Evolutionary conservation across 2,797 vertebrate genomes (phyloP).

Genomic region (Leptodactylus fallax): DNA sequence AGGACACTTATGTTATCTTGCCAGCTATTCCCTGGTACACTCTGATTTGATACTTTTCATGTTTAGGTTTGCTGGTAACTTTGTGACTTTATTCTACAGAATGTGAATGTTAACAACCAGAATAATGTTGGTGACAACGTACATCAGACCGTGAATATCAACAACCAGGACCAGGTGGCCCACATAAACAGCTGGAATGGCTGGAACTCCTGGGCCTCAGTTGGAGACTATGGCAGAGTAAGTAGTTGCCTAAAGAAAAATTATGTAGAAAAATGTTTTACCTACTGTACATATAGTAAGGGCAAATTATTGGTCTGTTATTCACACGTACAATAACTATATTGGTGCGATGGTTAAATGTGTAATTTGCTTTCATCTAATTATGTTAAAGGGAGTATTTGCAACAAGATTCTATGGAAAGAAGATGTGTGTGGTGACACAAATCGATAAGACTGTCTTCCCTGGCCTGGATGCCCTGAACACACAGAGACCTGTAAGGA

Average conservation of each 20-base stretch:
- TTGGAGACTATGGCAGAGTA: constrained; percentile 68
- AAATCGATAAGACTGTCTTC: constrained; percentile 65
- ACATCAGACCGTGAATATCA: constrained; percentile 61
- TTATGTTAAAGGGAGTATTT: constrained; percentile 64
- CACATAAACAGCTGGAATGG: constrained; percentile 63
- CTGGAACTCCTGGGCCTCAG: constrained; percentile 67
- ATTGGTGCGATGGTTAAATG: background rate
- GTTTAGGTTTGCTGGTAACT: background rate
- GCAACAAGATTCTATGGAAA: constrained; percentile 62
- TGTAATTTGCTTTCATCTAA: background rate
- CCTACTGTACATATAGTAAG: background rate
- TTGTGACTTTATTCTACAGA: constrained; percentile 59
- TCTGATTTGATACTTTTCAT: background rate
- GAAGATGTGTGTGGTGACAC: constrained; percentile 65
- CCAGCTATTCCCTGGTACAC: background rate
- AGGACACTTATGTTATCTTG: background rate
- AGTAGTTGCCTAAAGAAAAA: constrained; percentile 42
- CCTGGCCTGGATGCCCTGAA: constrained; percentile 64
- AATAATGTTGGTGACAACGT: constrained; percentile 14
- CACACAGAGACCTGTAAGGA: constrained; percentile 63
- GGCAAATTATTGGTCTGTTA: background rate
- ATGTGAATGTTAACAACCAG: constrained; percentile 35
- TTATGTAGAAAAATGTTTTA: background rate
- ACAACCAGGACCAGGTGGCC: constrained; percentile 57
- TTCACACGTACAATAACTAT: background rate